Evolutionary conservation across 1,140 invertebrate species (phyloP), one percentile per base, ranked within the genome.

Genomic region (Trichogramma pretiosum): DNA sequence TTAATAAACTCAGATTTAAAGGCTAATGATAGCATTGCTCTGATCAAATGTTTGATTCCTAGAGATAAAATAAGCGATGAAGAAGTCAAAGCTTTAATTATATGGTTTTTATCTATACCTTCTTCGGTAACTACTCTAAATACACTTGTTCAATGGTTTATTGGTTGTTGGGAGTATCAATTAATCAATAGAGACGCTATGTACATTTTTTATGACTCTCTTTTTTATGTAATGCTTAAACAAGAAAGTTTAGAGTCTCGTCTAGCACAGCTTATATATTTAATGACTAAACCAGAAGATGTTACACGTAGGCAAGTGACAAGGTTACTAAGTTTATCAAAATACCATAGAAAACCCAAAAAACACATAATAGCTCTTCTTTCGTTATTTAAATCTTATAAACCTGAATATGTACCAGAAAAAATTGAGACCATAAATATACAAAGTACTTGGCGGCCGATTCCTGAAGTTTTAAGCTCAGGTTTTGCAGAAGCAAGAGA

Each of bases 301-400:
- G 67, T 73, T 11, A 64, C 61, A 5, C 50, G 70, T 22, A 62
- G 61, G 50, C 56, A 68, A 54, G 63, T 68, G 0, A 13, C 33
- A 5, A 55, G 62, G 50, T 34, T 72, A 17, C 48, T 67, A 14
- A 34, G 30, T 24, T 21, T 63, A 4, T 57, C 59, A 4, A 11
- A 50, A 19, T 50, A 40, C 39, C 55, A 54, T 18, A 39, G 42
- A 16, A 63, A 50, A 37, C 48, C 55, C 18, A 60, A 38, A 28
- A 66, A 56, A 40, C 58, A 68, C 40, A 52, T 70, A 4, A 60
- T 44, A 39, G 66, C 63, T 5, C 55, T 73, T 39, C 50, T 73
- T 14, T 69, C 58, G 60, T 63, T 72, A 33, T 73, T 65, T 41
- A 73, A 73, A 46, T 68, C 67, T 1, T 73, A 68, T 28, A 73